A percentile compares a stretch with the other conserved stretches of the same genome.
Evolutionary conservation across 1,140 invertebrate species (phyloP).

Genomic region (Leptoteleia sp.): DNA sequence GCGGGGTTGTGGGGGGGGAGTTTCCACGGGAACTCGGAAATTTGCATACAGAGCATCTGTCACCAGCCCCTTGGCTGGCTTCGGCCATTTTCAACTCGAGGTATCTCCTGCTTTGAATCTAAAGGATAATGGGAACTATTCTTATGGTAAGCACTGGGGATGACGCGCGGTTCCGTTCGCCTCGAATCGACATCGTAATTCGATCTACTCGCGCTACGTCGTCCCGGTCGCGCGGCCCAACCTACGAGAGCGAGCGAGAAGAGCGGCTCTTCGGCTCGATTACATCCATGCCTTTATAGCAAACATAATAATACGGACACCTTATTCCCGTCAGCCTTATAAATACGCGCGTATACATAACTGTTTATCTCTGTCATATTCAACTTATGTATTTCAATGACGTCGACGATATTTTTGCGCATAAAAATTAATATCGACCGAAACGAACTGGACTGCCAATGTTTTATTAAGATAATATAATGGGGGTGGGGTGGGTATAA

Average conservation of each 20-base stretch:
- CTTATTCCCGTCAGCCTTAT: slow-evolving; percentile 53
- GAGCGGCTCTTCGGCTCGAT: slow-evolving; percentile 48
- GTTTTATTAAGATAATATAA: no score
- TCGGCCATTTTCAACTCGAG: slow-evolving; percentile 77
- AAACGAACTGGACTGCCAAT: no score
- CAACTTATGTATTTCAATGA: slow-evolving; percentile 15
- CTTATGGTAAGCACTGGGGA: slow-evolving; percentile 77
- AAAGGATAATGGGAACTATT: slow-evolving; percentile 79
- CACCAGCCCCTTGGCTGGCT: slow-evolving; percentile 79
- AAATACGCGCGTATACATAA: slow-evolving; percentile 30
- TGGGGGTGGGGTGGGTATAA: no score
- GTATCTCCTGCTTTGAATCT: slow-evolving; percentile 77
- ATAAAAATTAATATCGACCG: no score
- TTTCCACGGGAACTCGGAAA: slow-evolving; percentile 75
- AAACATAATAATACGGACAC: slow-evolving; percentile 62
- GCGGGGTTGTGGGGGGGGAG: no score
- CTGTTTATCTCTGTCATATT: slow-evolving; percentile 45
- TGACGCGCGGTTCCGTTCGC: slow-evolving; percentile 55
- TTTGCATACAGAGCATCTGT: slow-evolving; percentile 82
- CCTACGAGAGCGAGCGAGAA: slow-evolving; percentile 38
- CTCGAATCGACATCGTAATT: slow-evolving; percentile 69
- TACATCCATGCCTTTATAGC: slow-evolving; percentile 53
- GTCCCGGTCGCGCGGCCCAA: slow-evolving; percentile 22
- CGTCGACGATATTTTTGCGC: slow-evolving; percentile 1
- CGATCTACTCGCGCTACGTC: slow-evolving; percentile 53